phyloP scores from a whole-genome alignment of 2,888 invertebrate genomes.

The Acleris emargana region DNA sequence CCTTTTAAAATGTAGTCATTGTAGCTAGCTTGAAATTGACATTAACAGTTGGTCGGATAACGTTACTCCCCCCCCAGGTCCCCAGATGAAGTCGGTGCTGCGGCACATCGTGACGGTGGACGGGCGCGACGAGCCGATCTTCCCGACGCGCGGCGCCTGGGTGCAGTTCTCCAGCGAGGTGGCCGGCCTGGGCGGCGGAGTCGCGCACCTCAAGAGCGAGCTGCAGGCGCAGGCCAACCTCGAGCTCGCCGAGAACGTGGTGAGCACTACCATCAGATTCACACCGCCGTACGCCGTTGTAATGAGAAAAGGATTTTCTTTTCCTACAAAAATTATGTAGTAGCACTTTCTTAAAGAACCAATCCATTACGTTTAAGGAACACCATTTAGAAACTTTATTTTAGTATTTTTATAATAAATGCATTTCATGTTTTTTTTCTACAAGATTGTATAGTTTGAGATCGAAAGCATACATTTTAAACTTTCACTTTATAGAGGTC shows the following conservation, averaged over 20 bases:
- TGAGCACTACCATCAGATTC: conserved; percentile 43
- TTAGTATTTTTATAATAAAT: no score
- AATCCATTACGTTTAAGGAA: no score
- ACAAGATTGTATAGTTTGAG: neutral
- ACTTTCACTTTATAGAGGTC: neutral
- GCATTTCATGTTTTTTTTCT: no score
- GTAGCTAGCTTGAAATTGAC: no score
- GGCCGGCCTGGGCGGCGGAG: conserved; percentile 95
- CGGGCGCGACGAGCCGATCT: conserved; percentile 90
- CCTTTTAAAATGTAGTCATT: no score
- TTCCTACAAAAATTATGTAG: no score
- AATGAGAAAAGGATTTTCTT: no score
- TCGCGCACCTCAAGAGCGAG: conserved; percentile 94
- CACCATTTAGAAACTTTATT: no score
- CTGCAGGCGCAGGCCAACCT: conserved; percentile 65
- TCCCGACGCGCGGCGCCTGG: conserved; percentile 89
- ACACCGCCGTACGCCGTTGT: no score
- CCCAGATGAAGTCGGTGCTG: conserved; percentile 93
- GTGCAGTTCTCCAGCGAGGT: conserved; percentile 91
- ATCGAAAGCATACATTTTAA: neutral
- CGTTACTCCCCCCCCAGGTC: conserved; percentile 81
- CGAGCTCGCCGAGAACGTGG: conserved; percentile 50
- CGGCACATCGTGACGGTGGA: conserved; percentile 92
- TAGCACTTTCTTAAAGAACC: no score
- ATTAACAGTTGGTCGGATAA: no score